A percentile compares a stretch with the other conserved stretches of the same genome.
phyloP scores from a whole-genome alignment of 2,888 invertebrate species.

The Drosophila sordidula region DNA sequence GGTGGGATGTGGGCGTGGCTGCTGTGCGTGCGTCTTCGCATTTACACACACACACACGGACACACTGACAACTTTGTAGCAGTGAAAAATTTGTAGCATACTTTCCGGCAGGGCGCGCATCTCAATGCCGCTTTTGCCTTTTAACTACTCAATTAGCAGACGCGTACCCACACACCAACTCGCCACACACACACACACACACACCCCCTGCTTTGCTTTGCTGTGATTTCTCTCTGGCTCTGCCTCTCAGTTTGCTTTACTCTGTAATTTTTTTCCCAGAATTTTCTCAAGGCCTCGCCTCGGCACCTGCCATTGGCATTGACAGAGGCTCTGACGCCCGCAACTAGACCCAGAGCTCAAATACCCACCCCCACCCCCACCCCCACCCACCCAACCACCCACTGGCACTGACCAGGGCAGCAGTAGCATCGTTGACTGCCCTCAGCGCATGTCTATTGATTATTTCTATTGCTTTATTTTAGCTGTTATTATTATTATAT shows the following conservation, averaged over 20 bases:
- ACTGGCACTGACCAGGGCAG: constrained; percentile 29
- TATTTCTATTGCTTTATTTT: constrained; percentile 65
- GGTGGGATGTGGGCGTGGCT: constrained; percentile 14
- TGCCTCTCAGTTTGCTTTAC: constrained; percentile 8
- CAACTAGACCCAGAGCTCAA: neutral
- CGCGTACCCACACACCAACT: constrained; percentile 5
- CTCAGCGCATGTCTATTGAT: constrained; percentile 55
- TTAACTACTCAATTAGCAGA: constrained; percentile 74
- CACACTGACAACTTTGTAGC: constrained; percentile 17
- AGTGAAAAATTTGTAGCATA: constrained; percentile 59
- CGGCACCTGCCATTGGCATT: constrained; percentile 74
- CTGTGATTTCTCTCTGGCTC: constrained; percentile 58
- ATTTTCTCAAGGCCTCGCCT: constrained; percentile 33
- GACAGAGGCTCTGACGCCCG: constrained; percentile 38
- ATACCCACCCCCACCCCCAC: constrained; percentile 13
- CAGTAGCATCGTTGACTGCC: neutral
- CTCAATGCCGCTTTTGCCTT: constrained; percentile 36
- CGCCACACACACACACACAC: neutral
- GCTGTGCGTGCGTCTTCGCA: constrained; percentile 22
- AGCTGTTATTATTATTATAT: constrained; percentile 36
- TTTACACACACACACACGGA: constrained; percentile 6
- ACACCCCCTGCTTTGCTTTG: constrained; percentile 19
- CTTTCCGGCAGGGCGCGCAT: constrained; percentile 49
- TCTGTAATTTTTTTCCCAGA: neutral
- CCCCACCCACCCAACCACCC: constrained; percentile 11